Evolutionary conservation across 2,113 vertebrate species (phyloP), one percentile per base, ranked within the genome.

Genomic region (Caloenas nicobarica): DNA sequence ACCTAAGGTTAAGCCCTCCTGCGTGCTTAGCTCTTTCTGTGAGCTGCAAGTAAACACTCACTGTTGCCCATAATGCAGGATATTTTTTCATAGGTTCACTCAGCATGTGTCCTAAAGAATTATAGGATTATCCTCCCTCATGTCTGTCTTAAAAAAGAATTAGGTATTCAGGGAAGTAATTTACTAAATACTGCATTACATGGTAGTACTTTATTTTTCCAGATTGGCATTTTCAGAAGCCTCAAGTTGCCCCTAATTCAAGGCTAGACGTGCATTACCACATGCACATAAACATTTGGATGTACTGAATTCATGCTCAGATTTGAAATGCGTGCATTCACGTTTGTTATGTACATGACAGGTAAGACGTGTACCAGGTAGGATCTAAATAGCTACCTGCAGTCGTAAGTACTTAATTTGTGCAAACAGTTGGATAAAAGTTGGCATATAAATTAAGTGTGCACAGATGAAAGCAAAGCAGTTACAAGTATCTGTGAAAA

Each of bases 91-190:
- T 28, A 66, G 53, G 44, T 91, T 95, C 66, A 38, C 88, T 80
- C 93, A 77, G 91, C 74, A 13, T 73, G 88, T 66, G 81, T 92
- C 83, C 69, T 93, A 42, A 89, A 72, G 88, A 96, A 95, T 96
- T 96, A 91, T 0, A 85, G 77, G 88, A 93, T 97, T 96, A 95
- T 92, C 78, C 86, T 87, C 78, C 83, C n/a, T 91, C 69, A 25
- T 86, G 86, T 93, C 86, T 94, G 46, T 89, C 92, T 92, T 87
- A 80, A 85, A 94, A 77, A 57, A 62, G 77, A 91, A 89, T 95
- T 91, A 95, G 54, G 23, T 62, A 82, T 94, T 84, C 70, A 91
- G 66, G 54, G 70, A 53, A 93, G 86, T 94, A 91, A 95, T 96
- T 92, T 91, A 48, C 80, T 87, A 89, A 94, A 74, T 82, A 46